phyloP scores from a whole-genome alignment of 2,797 vertebrate species.

The Periophthalmus magnuspinnatus region DNA sequence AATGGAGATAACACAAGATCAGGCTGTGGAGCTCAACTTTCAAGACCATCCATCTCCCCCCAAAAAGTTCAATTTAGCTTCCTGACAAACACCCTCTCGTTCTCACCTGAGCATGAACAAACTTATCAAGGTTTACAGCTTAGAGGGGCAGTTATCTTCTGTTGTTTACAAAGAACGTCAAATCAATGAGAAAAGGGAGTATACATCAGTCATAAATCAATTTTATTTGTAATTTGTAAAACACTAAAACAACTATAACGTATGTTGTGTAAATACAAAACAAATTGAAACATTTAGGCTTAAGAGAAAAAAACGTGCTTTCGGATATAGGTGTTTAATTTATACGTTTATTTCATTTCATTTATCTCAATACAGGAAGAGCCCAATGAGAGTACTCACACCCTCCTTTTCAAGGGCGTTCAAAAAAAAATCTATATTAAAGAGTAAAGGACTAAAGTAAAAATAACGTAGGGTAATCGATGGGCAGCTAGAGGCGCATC shows the following conservation, averaged over 20 bases:
- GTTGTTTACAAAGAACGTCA: slow-evolving; percentile 4
- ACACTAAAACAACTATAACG: not conserved
- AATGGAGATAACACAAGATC: slow-evolving; percentile 19
- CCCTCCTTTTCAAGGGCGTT: no score
- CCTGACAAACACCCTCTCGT: slow-evolving; percentile 9
- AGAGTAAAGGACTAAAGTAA: no score
- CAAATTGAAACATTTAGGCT: not conserved
- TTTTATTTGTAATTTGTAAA: not conserved
- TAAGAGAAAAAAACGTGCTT: no score
- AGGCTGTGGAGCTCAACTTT: slow-evolving; percentile 4
- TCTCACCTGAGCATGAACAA: not conserved
- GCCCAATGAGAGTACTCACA: no score
- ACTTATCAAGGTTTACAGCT: slow-evolving; percentile 21
- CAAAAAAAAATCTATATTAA: no score
- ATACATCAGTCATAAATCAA: not conserved
- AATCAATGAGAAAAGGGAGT: not conserved
- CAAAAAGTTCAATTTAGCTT: slow-evolving; percentile 21
- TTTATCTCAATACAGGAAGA: no score
- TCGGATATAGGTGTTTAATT: no score
- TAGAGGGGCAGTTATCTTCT: not conserved
- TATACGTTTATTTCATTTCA: no score
- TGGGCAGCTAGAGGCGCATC: no score
- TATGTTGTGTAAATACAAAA: not conserved
- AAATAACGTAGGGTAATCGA: no score
- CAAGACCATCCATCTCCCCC: slow-evolving; percentile 11